These are phyloP conservation scores for Heterocephalus glaber DNA, from an alignment of 2,113 vertebrate genomes.

Conservation along the genomic window DNA sequence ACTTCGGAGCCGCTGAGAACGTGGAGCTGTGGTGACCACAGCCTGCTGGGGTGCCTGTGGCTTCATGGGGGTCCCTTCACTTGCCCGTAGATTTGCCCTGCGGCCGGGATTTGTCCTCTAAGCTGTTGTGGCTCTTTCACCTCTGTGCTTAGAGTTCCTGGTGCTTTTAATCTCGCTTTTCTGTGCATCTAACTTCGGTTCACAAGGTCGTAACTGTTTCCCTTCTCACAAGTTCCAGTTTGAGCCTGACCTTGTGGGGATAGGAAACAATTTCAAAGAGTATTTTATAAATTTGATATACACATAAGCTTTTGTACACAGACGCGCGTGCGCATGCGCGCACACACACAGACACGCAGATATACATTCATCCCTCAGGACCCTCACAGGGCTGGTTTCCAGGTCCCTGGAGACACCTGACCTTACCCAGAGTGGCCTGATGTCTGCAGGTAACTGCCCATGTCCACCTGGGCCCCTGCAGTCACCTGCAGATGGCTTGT, in stretches of 20 bases:
- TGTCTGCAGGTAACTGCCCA: background rate
- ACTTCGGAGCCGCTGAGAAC: background rate
- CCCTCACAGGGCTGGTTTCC: background rate
- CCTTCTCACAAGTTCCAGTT: slow-evolving; percentile 15
- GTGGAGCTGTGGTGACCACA: background rate
- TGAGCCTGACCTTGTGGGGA: background rate
- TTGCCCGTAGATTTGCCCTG: background rate
- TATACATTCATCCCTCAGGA: background rate
- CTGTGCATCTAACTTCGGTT: background rate
- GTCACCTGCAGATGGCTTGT: background rate
- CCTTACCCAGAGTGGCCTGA: background rate
- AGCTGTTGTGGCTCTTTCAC: background rate
- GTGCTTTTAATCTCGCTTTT: background rate
- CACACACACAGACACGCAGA: background rate
- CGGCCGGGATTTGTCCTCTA: background rate
- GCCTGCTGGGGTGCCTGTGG: background rate
- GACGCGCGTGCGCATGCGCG: background rate
- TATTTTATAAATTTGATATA: background rate
- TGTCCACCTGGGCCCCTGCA: background rate
- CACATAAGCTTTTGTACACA: background rate
- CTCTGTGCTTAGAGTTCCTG: background rate
- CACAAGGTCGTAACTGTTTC: background rate
- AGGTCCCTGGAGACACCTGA: background rate
- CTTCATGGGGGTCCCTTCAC: background rate
- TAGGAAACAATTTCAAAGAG: background rate